Base-by-base conservation (phyloP, 2,888 invertebrate species). In the Leucoptera coffeella region DNA sequence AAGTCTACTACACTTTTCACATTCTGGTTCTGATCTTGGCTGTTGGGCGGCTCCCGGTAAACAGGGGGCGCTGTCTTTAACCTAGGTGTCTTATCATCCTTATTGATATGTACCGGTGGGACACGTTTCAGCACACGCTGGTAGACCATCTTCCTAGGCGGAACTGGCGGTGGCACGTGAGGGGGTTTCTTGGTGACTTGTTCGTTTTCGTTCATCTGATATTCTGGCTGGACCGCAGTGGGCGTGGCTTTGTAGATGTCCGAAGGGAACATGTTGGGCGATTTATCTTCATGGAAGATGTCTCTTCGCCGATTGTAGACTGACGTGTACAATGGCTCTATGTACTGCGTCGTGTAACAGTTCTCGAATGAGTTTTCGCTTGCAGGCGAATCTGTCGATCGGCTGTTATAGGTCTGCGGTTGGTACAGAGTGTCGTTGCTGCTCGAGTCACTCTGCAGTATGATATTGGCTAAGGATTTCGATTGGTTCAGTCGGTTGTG, bases 41-140 rank as follows among this genome's bases (percentile, higher is more conserved):
- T 51, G 33, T 55, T 57, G 11, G 58, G 52, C n/a, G 58, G 60
- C 30, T 64, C 62, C 25, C 61, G 43, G 40, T 65, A 67, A n/a
- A 62, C 37, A 1, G 69, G 59, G 6, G 71, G 67, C 14, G 67
- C 67, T 12, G 71, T 67, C 36, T 65, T 67, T 3, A 69, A 69
- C 14, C 69, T 52, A 2, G 55, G 50, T 22, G 49, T 47, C 32
- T 75, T 71, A 25, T 77, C 76, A 13, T 77, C 76, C 30, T 74
- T 72, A 37, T 67, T 76, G 38, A 78, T 74, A 40, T 80, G 80
- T 14, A 79, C 80, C 2, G 79, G 78, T 29, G 78, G 79, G 36
- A 78, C 62, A 40, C 79, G 78, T 49, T 76, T 74, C 22, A 79
- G 49, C 3, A 71, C 60, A 38, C 61, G 51, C 39, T 65, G 67